Percentiles rank a stretch among this genome's conserved stretches.
Conservation (phyloP, 1,140 invertebrate species). For the Ceratosolen fusciceps region DNA sequence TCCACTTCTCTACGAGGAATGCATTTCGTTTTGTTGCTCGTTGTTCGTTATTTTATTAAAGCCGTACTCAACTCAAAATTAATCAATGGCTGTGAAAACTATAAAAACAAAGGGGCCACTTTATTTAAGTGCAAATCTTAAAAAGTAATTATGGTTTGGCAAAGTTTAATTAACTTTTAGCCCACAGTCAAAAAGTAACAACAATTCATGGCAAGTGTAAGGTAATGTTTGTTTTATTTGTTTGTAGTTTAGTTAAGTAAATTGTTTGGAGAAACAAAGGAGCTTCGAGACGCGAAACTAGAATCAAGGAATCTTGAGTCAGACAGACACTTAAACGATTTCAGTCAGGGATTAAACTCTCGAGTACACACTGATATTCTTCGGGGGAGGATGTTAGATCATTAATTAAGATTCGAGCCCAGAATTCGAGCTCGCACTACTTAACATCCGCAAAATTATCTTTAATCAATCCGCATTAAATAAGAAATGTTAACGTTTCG, state of each 20-base stretch:
- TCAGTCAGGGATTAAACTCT: conserved; percentile 47
- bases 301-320: conserved; percentile 40
- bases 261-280: conserved; percentile 37
- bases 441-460: conserved; percentile 15
- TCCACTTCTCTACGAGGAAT: no score
- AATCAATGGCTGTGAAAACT: no score
- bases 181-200: conserved; percentile 9
- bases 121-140: neutral
- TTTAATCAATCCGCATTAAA: conserved; percentile 30
- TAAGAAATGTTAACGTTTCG: no score
- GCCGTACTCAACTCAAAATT: no score
- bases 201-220: conserved; percentile 26
- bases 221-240: conserved; percentile 39
- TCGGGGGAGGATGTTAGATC: conserved; percentile 22
- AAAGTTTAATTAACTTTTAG: conserved; percentile 30
- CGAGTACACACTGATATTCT: conserved; percentile 35
- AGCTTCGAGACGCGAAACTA: conserved; percentile 14
- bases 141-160: neutral
- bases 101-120: no score
- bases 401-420: conserved; percentile 46
- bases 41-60: no score
- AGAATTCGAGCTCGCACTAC: conserved; percentile 26
- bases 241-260: conserved; percentile 32
- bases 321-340: conserved; percentile 45
- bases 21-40: no score